phyloP scores from a whole-genome alignment of 2,888 invertebrate genomes.

The Rhagonycha fulva region DNA sequence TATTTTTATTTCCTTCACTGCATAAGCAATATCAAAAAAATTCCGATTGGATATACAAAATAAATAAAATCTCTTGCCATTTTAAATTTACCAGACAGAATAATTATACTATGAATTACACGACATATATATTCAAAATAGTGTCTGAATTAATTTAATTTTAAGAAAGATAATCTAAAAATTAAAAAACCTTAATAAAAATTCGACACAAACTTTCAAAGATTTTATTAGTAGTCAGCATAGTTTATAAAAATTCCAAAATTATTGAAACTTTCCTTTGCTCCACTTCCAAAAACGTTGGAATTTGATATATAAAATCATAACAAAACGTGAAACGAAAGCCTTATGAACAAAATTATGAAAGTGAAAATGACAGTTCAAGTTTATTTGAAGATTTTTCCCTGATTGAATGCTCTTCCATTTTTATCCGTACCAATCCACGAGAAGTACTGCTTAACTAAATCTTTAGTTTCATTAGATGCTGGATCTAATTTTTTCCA shows the following conservation, averaged over 20 bases:
- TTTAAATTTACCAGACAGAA: too few relatives aligned
- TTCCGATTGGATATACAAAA: too few relatives aligned
- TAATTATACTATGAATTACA: too few relatives aligned
- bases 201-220: background rate
- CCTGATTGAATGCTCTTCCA: constrained; percentile 95
- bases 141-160: too few relatives aligned
- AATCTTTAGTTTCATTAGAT: constrained; percentile 78
- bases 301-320: background rate
- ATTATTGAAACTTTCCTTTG: background rate
- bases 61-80: too few relatives aligned
- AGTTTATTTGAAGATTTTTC: constrained; percentile 96
- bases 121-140: too few relatives aligned
- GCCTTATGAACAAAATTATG: background rate
- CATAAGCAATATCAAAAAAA: too few relatives aligned
- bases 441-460: constrained; percentile 88
- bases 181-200: background rate
- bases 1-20: too few relatives aligned
- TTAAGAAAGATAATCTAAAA: too few relatives aligned
- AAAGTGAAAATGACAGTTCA: background rate
- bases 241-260: background rate
- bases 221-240: background rate
- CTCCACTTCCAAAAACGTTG: background rate
- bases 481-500: constrained; percentile 93
- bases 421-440: constrained; percentile 86
- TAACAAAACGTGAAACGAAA: background rate